Percentiles rank a stretch among this genome's conserved stretches.
Conservation (phyloP, 2,797 vertebrate genomes). For the Dermochelys coriacea region DNA sequence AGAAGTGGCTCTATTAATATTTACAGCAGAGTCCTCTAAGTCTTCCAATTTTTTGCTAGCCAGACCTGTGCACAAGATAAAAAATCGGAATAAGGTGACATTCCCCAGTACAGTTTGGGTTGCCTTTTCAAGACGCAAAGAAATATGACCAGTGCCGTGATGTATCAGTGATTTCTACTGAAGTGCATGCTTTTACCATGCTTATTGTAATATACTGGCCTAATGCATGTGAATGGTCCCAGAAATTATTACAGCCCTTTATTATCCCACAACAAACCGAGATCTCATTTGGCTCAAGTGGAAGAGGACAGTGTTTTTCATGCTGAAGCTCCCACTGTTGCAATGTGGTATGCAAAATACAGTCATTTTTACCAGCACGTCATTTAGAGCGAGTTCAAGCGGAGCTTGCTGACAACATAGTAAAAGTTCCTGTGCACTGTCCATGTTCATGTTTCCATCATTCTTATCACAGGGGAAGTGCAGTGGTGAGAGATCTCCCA, state of each 20-base stretch:
- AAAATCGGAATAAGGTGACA: not conserved
- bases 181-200: not conserved
- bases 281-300: not conserved
- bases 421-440: not conserved
- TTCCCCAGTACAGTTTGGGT: not conserved
- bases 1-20: fast-evolving
- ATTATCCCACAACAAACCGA: not conserved
- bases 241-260: fast-evolving
- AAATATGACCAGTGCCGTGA: not conserved
- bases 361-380: fast-evolving
- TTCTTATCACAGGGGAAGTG: not conserved
- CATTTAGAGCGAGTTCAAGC: not conserved
- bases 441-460: fast-evolving
- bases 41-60: not conserved
- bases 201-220: not conserved
- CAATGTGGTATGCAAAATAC: not conserved
- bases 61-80: fast-evolving
- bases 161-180: not conserved
- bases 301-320: not conserved
- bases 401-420: not conserved
- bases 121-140: conserved; percentile 46
- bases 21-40: not conserved
- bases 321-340: not conserved
- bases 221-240: not conserved
- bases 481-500: no score